Evolutionary conservation across 2,113 vertebrate genomes (phyloP).

Genomic region (Capricornis sumatraensis): DNA sequence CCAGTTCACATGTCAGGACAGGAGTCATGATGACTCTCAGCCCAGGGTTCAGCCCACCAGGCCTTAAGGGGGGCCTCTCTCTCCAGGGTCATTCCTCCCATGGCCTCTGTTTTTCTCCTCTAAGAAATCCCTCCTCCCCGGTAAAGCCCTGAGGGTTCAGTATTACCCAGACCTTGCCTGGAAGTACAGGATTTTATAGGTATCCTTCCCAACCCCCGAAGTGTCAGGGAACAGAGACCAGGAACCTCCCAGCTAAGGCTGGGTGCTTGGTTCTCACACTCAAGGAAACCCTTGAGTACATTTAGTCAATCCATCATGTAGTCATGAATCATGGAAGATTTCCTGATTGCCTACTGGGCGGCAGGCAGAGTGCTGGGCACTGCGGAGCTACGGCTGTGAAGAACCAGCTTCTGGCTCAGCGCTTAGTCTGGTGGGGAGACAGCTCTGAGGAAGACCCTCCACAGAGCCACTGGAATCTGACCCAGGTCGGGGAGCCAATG

Average conservation of each 20-base stretch:
- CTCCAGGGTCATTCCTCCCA: neutral
- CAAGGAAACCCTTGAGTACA: too few species aligned
- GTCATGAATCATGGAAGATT: neutral
- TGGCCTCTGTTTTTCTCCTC: neutral
- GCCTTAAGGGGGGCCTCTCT: neutral
- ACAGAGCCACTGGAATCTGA: neutral
- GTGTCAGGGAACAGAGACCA: neutral
- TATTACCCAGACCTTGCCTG: neutral
- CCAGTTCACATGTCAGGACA: neutral
- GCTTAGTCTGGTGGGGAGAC: neutral
- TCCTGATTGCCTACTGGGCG: neutral
- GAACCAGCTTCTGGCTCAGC: neutral
- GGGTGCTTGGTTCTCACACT: too few species aligned
- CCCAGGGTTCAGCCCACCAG: neutral
- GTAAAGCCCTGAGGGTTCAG: neutral
- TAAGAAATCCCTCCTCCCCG: neutral
- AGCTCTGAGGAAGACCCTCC: neutral
- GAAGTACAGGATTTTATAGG: neutral
- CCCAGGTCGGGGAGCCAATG: neutral
- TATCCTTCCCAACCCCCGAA: neutral
- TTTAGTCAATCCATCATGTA: neutral
- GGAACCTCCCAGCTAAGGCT: too few species aligned
- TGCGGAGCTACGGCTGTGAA: fast-evolving
- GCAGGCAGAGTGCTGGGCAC: neutral
- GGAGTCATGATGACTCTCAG: neutral